phyloP scores from a whole-genome alignment of 2,888 invertebrate genomes.

The Tenthredo scrophulariae region DNA sequence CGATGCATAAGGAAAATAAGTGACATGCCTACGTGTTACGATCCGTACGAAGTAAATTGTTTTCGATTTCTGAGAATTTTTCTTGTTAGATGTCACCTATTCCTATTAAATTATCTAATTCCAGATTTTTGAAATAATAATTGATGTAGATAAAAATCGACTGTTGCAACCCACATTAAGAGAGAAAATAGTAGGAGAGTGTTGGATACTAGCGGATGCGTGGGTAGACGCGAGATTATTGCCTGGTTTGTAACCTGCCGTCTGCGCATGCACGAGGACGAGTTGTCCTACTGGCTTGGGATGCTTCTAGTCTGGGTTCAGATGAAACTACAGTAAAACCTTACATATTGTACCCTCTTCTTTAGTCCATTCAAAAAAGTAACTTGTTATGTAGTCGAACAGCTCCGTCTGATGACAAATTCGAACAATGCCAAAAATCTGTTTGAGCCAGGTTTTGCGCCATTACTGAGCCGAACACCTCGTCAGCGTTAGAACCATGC shows the following conservation, averaged over 20 bases:
- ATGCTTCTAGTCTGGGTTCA: slow-evolving; percentile 25
- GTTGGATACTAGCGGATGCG: slow-evolving; percentile 21
- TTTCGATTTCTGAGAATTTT: too few species aligned
- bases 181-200: slow-evolving; percentile 34
- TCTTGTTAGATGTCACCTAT: too few species aligned
- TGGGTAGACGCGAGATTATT: slow-evolving; percentile 15
- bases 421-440: background rate
- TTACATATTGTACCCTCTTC: background rate
- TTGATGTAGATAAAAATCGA: too few species aligned
- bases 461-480: too few species aligned
- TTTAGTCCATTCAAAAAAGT: background rate
- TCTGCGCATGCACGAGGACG: background rate
- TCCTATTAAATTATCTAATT: too few species aligned
- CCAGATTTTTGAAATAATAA: too few species aligned
- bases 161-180: background rate
- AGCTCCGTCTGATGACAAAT: background rate
- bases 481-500: too few species aligned
- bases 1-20: too few species aligned
- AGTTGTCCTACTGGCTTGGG: slow-evolving; percentile 1
- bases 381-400: background rate
- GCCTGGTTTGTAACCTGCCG: background rate
- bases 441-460: too few species aligned
- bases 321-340: background rate
- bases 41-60: too few species aligned
- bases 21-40: too few species aligned